phyloP scores from a whole-genome alignment of 2,888 invertebrate genomes.

The Spatulosminthurus flaviceps region DNA sequence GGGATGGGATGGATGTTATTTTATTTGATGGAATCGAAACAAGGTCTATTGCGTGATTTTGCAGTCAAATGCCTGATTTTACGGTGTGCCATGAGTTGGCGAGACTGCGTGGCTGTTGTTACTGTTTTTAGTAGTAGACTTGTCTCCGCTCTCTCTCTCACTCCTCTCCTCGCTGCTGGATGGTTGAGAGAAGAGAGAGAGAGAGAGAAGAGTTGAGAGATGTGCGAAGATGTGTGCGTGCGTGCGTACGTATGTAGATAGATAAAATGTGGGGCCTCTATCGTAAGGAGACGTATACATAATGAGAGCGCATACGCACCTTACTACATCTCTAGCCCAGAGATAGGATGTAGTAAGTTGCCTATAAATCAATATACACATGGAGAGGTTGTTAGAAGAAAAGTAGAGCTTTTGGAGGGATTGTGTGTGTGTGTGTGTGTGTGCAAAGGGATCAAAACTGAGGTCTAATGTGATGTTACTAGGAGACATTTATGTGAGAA shows the following conservation, averaged over 20 bases:
- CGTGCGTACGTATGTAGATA: conserved; percentile 30
- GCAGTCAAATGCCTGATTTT: conserved; percentile 51
- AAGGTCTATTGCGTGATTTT: conserved; percentile 53
- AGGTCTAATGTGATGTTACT: conserved; percentile 12
- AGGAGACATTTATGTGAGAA: neutral
- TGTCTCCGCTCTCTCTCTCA: no score
- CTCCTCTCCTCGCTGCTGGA: neutral
- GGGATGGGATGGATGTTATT: neutral
- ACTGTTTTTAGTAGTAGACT: neutral
- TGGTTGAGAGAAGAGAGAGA: no score
- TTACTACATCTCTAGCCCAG: neutral
- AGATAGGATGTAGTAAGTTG: no score
- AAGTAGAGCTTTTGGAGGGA: no score
- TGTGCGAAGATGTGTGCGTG: conserved; percentile 29
- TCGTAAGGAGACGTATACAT: neutral
- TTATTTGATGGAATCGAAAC: conserved; percentile 51
- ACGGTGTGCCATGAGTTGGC: conserved; percentile 49
- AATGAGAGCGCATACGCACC: conserved; percentile 39
- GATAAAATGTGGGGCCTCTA: no score
- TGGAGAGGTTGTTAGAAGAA: no score
- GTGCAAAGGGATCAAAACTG: neutral
- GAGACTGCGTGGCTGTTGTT: conserved; percentile 46
- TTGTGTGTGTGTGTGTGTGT: no score
- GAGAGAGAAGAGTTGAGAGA: neutral
- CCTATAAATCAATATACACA: no score